Evolutionary conservation across 2,888 invertebrate genomes (phyloP), one percentile per base, ranked within the genome.

Genomic region (Zhuqinia jingwanae): DNA sequence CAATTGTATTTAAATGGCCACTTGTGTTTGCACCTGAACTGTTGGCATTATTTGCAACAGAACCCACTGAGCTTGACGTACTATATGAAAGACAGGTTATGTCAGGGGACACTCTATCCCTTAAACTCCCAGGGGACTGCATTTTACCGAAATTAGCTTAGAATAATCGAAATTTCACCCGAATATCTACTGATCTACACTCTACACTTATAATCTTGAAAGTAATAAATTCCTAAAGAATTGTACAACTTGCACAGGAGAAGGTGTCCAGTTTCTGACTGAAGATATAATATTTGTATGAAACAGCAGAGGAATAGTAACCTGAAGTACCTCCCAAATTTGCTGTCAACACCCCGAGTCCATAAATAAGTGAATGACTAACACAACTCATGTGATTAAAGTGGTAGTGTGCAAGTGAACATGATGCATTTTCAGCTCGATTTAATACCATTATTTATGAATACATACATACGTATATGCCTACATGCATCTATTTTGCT

Each of bases 291-390:
- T 17, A 65, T 36, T 47, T 30, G n/a, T n/a, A 47, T 11, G 27
- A 22, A 79, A 63, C 36, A 25, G 56, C 27, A 70, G 58, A 70
- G 27, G 83, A 53, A 53, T 63, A 83, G 75, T 76, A 83, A 83
- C 83, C 83, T 36, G 65, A 63, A 83, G 75, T 76, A 42, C 75
- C 83, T 76, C 83, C 83, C 76, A 30, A 42, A 20, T n/a, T 47
- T 63, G n/a, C 75, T 50, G 83, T 76, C 82, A 82, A 82, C 75
- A 82, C 73, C 82, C 82, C 15, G 3, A 45, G 36, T 50, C 36
- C 60, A 63, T 82, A 75, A 60, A 45, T 60, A n/a, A 60, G 10
- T 63, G 63, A 60, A 8, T 30, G 20, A 47, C 25, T 50, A 50
- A 30, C 68, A n/a, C 11, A 1, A 45, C 11, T 70, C n/a, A 11